A percentile compares a stretch with the other conserved stretches of the same genome.
Evolutionary conservation across 2,797 vertebrate species (phyloP).

Genomic region (Nyctalus aviator): DNA sequence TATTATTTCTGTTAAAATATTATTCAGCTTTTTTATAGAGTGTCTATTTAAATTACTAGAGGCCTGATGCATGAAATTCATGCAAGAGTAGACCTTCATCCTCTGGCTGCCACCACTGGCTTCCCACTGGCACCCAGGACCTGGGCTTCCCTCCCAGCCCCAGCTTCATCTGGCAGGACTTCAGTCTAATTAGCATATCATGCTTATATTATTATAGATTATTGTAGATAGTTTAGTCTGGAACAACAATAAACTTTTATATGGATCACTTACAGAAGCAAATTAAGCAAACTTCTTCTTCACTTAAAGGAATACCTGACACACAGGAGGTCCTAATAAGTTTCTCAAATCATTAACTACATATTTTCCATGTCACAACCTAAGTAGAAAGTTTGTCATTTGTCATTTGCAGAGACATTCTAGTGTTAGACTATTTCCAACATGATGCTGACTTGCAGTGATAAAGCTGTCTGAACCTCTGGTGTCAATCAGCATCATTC

Average conservation of each 20-base stretch:
- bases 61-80: too few species aligned
- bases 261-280: background rate
- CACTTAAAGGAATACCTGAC: background rate
- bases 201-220: too few species aligned
- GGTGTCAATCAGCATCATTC: background rate
- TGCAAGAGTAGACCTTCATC: too few species aligned
- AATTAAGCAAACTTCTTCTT: background rate
- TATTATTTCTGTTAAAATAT: background rate
- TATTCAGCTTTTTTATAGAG: background rate
- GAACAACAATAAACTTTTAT: background rate
- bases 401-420: background rate
- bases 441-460: background rate
- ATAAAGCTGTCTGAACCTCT: conserved; percentile 18
- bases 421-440: background rate
- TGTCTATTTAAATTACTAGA: background rate
- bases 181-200: too few species aligned
- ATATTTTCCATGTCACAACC: background rate
- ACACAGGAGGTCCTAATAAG: background rate
- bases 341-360: conserved; percentile 42
- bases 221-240: background rate
- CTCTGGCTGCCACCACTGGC: too few species aligned
- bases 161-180: accelerated
- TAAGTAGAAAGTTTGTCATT: conserved; percentile 30
- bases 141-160: too few species aligned
- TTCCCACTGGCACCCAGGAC: too few species aligned